Conservation (phyloP, 1,140 invertebrate genomes). For the Drosophila lacteicornis region DNA sequence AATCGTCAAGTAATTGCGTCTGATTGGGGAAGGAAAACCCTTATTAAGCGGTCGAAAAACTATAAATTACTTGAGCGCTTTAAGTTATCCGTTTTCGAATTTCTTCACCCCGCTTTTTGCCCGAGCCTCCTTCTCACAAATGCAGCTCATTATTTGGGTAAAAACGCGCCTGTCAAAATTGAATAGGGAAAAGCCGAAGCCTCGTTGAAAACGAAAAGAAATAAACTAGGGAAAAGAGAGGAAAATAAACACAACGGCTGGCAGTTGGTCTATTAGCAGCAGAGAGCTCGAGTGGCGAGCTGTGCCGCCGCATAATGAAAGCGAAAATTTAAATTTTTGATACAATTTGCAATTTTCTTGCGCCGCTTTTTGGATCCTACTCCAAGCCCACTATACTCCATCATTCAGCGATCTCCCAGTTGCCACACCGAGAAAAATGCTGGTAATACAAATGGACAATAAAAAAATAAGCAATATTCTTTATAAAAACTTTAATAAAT, state of each 20-base stretch:
- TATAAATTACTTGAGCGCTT: conserved; percentile 35
- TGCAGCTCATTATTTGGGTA: conserved; percentile 77
- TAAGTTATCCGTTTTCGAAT: conserved; percentile 40
- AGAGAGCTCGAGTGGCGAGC: conserved; percentile 42
- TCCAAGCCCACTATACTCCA: conserved; percentile 65
- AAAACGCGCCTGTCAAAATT: conserved; percentile 80
- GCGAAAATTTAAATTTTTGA: conserved; percentile 82
- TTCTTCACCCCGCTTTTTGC: conserved; percentile 22
- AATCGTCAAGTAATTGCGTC: conserved; percentile 8
- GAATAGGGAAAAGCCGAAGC: conserved; percentile 78
- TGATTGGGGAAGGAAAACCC: conserved; percentile 13
- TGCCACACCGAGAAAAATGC: neutral
- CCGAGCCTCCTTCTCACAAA: conserved; percentile 52
- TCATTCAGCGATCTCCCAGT: conserved; percentile 40
- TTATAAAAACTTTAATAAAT: neutral
- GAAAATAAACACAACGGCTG: conserved; percentile 69
- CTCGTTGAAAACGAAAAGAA: conserved; percentile 30
- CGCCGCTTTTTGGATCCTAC: conserved; percentile 29
- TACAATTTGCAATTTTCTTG: conserved; percentile 78
- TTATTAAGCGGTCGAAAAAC: conserved; percentile 11
- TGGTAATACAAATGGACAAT: too few relatives aligned
- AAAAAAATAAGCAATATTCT: too few relatives aligned
- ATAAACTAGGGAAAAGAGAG: conserved; percentile 27
- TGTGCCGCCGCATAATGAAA: conserved; percentile 74
- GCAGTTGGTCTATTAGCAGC: conserved; percentile 73